Evolutionary conservation across 2,888 invertebrate genomes (phyloP).

Genomic region (Oxycera nigricornis): DNA sequence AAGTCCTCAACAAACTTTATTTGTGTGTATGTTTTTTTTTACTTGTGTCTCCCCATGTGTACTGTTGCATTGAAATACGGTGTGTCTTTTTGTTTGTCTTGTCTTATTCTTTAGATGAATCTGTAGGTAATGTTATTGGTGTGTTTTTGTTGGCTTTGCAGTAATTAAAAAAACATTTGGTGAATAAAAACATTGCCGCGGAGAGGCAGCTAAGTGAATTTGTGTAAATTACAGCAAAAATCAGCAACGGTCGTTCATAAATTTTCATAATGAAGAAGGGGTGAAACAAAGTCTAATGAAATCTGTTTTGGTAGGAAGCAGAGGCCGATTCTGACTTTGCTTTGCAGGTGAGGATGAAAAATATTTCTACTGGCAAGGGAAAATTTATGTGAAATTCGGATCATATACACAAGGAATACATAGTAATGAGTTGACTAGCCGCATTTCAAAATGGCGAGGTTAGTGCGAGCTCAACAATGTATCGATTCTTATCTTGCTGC

Average conservation of each 20-base stretch:
- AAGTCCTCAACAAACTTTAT: constrained; percentile 19
- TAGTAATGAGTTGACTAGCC: neutral
- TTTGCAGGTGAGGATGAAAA: neutral
- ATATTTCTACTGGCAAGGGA: neutral
- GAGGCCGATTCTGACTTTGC: neutral
- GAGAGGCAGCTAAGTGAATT: constrained; percentile 25
- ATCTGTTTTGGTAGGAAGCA: neutral
- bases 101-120: constrained; percentile 2
- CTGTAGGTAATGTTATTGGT: neutral
- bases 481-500: neutral
- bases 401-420: neutral
- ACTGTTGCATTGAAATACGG: neutral
- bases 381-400: constrained; percentile 35
- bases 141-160: neutral
- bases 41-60: neutral
- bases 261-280: constrained; percentile 34
- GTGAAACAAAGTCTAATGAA: neutral
- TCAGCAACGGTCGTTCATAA: constrained; percentile 28
- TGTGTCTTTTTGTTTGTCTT: neutral
- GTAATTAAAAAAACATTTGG: constrained; percentile 35
- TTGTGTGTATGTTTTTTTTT: neutral
- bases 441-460: neutral
- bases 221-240: constrained; percentile 36
- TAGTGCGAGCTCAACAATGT: neutral
- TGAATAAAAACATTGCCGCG: constrained; percentile 34